These are phyloP conservation scores for Asteroscopus sphinx DNA, from an alignment of 2,888 invertebrate species.

Conservation along the genomic window DNA sequence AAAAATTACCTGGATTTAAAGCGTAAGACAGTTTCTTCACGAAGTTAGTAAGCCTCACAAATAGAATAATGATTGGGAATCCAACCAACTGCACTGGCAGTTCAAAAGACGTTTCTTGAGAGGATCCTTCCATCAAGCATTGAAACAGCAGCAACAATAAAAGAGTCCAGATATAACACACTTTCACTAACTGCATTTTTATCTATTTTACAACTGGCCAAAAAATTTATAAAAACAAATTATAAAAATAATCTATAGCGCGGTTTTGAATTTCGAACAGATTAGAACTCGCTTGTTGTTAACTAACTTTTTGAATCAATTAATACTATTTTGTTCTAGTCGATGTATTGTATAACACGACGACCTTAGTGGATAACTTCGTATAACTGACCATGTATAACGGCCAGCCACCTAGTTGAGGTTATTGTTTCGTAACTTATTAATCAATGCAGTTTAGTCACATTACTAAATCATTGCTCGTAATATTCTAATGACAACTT, in stretches of 20 bases:
- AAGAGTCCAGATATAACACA: constrained; percentile 77
- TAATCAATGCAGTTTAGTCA: constrained; percentile 67
- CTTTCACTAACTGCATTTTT: constrained; percentile 78
- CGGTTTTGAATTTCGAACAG: constrained; percentile 17
- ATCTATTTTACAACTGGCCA: too few relatives aligned
- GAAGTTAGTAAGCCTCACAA: constrained; percentile 94
- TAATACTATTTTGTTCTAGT: constrained; percentile 39
- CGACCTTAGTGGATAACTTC: constrained; percentile 76
- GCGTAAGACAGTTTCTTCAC: constrained; percentile 95
- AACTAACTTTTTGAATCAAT: constrained; percentile 37
- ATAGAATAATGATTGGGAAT: constrained; percentile 95
- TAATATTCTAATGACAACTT: constrained; percentile 38
- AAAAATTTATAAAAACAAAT: too few relatives aligned
- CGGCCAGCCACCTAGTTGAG: constrained; percentile 58
- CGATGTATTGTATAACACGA: constrained; percentile 65
- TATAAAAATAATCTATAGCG: too few relatives aligned
- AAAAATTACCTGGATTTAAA: constrained; percentile 79
- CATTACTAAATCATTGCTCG: constrained; percentile 71
- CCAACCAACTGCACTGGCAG: constrained; percentile 96
- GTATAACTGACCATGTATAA: constrained; percentile 79
- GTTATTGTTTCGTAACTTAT: constrained; percentile 76
- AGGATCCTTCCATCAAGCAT: constrained; percentile 74
- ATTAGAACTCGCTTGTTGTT: constrained; percentile 21
- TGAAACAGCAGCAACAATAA: constrained; percentile 76
- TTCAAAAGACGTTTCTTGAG: constrained; percentile 79